Base-by-base conservation (phyloP, 2,888 invertebrate species). In the Fragum sueziense region DNA sequence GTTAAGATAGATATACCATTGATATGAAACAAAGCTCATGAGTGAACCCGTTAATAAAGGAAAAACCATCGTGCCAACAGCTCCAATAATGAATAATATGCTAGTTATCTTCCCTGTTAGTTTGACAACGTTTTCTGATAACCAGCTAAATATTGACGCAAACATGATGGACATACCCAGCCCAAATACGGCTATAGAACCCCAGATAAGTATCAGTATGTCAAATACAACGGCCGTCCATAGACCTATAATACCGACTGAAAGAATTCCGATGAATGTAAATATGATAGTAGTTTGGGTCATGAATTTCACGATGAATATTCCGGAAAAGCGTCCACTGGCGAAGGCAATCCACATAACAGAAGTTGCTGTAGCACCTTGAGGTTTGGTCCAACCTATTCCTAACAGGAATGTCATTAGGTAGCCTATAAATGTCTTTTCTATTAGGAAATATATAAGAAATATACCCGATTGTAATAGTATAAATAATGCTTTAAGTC, bases 291-390 rank as follows among this genome's bases (percentile, higher is more conserved):
- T 83, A 2, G 89, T 88, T 3, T 92, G 91, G 31, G 85, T 89
- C 31, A 93, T 81, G 52, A 90, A 89, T 29, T 88, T 89, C 0
- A 93, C 89, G 22, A 92, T 84, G 76, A 92, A 91, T 14, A 94
- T 92, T 31, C 92, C 91, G 4, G 90, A 82, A 59, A 92, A 91
- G 29, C 94, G 88, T 9, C 89, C 91, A 17, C 87, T 79, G 1
- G 93, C 93, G 86, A 93, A 93, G 4, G 91, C 86, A 0, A 91
- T 92, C 93, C 93, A 94, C 79, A 91, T 93, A 0, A 91, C 88
- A 22, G 93, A 91, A 2, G 93, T 91, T 3, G 93, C 76, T 37
- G 88, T 85, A 1, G 92, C 88, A 1, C 92, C 93, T 29, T 85
- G 82, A 0, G 89, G 74, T 71, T 92, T 91, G 4, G 87, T 82